A percentile compares a stretch with the other conserved stretches of the same genome.
These are phyloP conservation scores for Siniperca scherzeri DNA, from an alignment of 2,797 vertebrate species.

Conservation along the genomic window DNA sequence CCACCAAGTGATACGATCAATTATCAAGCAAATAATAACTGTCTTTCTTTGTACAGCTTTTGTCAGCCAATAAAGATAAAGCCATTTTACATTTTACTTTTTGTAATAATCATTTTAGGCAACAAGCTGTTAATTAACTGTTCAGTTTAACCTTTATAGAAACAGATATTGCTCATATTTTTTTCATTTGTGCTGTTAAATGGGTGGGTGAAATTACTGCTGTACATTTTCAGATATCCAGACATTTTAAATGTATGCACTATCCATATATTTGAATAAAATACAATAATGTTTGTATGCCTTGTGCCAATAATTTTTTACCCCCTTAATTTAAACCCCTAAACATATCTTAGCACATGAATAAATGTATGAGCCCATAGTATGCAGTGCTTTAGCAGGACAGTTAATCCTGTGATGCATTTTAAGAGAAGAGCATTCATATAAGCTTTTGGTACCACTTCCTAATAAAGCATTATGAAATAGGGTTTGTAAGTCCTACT, in stretches of 20 bases:
- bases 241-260: constrained; percentile 35
- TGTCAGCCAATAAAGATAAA: constrained; percentile 13
- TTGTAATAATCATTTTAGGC: background rate
- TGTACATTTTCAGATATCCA: background rate
- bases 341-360: background rate
- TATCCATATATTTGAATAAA: constrained; percentile 60
- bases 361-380: background rate
- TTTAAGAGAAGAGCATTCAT: background rate
- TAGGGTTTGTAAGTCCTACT: background rate
- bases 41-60: background rate
- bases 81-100: constrained; percentile 8
- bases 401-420: background rate
- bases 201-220: background rate
- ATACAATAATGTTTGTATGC: constrained; percentile 44
- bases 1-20: background rate
- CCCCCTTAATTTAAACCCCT: background rate
- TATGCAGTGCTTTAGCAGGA: background rate
- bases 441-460: background rate
- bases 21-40: constrained; percentile 15
- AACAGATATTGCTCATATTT: background rate
- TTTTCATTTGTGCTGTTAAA: background rate
- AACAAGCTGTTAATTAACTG: background rate
- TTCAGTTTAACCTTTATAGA: background rate
- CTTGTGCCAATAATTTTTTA: background rate
- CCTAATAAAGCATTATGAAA: background rate